phyloP scores from a whole-genome alignment of 1,140 invertebrate species.

The Maniola jurtina region DNA sequence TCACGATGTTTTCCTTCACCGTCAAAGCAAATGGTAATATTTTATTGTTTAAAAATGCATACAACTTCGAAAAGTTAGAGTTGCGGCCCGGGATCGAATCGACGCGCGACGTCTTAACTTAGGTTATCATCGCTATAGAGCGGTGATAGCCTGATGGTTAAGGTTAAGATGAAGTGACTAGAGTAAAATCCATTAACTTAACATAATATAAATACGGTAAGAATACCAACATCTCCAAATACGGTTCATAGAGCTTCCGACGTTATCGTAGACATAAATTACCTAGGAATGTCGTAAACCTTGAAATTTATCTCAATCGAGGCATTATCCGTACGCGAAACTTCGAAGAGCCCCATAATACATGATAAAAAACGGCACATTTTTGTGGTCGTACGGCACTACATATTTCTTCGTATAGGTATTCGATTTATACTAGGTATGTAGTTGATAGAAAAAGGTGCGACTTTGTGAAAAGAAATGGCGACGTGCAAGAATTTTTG shows the following conservation, averaged over 20 bases:
- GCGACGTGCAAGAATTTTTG: too few species aligned
- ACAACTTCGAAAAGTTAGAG: too few species aligned
- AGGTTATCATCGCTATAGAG: too few species aligned
- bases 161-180: too few species aligned
- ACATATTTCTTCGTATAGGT: slow-evolving; percentile 1
- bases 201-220: not conserved
- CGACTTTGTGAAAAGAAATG: not conserved
- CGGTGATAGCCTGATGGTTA: too few species aligned
- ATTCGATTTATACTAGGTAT: not conserved
- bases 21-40: too few species aligned
- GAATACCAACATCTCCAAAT: not conserved
- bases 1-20: too few species aligned
- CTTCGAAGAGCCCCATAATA: slow-evolving; percentile 15
- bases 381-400: not conserved
- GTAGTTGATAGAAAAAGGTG: slow-evolving; percentile 2
- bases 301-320: slow-evolving; percentile 20
- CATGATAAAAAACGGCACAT: slow-evolving; percentile 10
- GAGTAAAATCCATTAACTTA: not conserved
- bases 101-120: too few species aligned
- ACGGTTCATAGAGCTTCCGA: not conserved
- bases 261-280: slow-evolving; percentile 21
- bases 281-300: slow-evolving; percentile 22
- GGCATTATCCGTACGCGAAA: slow-evolving; percentile 10
- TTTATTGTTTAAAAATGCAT: too few species aligned
- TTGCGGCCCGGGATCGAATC: too few species aligned